Conservation (phyloP, 2,888 invertebrate genomes). For the Drosophila nigritarsus region DNA sequence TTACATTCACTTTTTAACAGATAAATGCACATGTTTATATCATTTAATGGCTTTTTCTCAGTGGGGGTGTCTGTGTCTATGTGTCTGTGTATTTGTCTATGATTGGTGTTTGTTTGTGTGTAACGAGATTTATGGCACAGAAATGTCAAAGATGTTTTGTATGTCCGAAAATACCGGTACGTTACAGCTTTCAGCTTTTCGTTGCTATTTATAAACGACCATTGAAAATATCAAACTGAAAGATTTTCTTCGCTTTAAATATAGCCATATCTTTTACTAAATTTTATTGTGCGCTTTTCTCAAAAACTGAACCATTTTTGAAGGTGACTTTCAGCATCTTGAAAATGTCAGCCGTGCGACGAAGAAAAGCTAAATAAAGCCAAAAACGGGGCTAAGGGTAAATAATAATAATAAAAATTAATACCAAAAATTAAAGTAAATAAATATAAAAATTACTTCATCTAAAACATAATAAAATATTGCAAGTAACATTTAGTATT, state of each 20-base stretch:
- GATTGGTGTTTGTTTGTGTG: slow-evolving; percentile 12
- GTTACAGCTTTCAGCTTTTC: slow-evolving; percentile 25
- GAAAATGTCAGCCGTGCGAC: neutral
- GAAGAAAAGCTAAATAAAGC: neutral
- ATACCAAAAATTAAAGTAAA: neutral
- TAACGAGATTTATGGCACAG: slow-evolving; percentile 66
- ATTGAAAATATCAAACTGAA: slow-evolving; percentile 34
- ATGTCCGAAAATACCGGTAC: slow-evolving; percentile 33
- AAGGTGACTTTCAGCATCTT: slow-evolving; percentile 64
- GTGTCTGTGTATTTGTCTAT: slow-evolving; percentile 9
- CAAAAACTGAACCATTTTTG: slow-evolving; percentile 54
- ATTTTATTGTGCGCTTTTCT: slow-evolving; percentile 41
- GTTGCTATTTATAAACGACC: slow-evolving; percentile 42
- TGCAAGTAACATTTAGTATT: neutral
- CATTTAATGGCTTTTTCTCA: slow-evolving; percentile 29
- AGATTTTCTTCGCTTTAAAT: slow-evolving; percentile 24
- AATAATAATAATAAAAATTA: neutral
- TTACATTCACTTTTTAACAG: slow-evolving; percentile 59
- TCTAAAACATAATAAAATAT: neutral
- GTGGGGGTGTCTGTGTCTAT: slow-evolving; percentile 42
- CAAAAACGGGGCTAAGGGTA: neutral
- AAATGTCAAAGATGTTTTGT: slow-evolving; percentile 65
- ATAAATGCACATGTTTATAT: slow-evolving; percentile 24
- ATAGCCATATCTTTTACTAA: slow-evolving; percentile 13
- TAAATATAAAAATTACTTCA: neutral